Conservation (phyloP, 2,797 vertebrate genomes). For the Allenopithecus nigroviridis region DNA sequence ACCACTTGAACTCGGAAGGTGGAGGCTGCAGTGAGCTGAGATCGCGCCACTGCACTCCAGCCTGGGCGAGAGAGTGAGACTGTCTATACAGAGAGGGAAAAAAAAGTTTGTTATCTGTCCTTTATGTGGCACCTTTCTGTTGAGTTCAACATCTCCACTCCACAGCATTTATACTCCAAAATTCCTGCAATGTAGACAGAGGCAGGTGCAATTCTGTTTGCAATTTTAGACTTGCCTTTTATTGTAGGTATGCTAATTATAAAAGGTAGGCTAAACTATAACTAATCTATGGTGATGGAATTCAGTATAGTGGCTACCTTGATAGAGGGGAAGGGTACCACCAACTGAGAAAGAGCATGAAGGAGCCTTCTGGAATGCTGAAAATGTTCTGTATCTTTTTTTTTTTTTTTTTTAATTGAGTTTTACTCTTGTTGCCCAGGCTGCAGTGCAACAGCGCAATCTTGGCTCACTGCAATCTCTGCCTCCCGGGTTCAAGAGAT, state of each 20-base stretch:
- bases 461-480: no score
- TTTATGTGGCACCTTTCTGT: neutral
- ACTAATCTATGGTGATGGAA: neutral
- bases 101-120: neutral
- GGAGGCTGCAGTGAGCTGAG: no score
- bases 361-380: neutral
- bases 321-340: neutral
- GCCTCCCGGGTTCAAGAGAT: no score
- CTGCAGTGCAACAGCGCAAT: no score
- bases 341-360: neutral
- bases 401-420: no score
- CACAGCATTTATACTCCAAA: constrained; percentile 25
- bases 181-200: neutral
- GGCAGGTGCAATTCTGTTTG: neutral
- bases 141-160: neutral
- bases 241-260: neutral
- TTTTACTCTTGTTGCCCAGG: no score
- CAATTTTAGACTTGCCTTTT: constrained; percentile 38
- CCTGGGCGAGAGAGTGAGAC: no score
- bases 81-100: neutral
- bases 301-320: neutral
- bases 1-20: no score
- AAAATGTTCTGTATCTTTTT: neutral
- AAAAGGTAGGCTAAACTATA: constrained; percentile 1
- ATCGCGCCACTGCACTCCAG: no score